Evolutionary conservation across 2,797 vertebrate genomes (phyloP), one percentile per base, ranked within the genome.

Genomic region (Epinephelus coioides): DNA sequence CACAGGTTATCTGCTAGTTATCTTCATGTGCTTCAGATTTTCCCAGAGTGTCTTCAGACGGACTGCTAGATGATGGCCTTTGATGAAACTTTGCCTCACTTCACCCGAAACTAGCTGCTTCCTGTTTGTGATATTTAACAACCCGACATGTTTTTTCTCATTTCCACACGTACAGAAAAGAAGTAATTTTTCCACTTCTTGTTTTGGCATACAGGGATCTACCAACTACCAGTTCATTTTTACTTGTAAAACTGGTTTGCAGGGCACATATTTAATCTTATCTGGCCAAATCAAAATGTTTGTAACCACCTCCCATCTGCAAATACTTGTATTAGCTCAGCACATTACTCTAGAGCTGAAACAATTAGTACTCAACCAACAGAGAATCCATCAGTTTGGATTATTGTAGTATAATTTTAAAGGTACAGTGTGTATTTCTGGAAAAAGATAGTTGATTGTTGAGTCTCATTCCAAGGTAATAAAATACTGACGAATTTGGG

Each of bases 111-210:
- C 23, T 25, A 21, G 7, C 11, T 0, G n/a, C 60, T 90, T 88
- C 80, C 76, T 79, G 66, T 85, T 73, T 59, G 43, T 25, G 19
- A 65, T 25, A 5, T 61, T 57, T 56, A 57, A 66, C 18, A 47
- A 8, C 7, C 47, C 2, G 17, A 7, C 1, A 3, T 38, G 19
- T 12, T 61, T 10, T 23, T 50, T 3, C 21, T 68, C 7, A 0
- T 11, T 1, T 53, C 61, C 11, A 76, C 34, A 62, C 25, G 6
- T 2, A 40, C 17, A 66, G 40, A 69, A n/a, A 5, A 47, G 0
- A 17, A 25, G 43, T 44, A 18, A 38, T 12, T 60, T 43, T 49
- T 46, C 1, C 15, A 54, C 6, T 12, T 27, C 51, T 51, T 3
- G 25, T 50, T 56, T 60, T n/a, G 11, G 13, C 13, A 25, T 6